Conservation (phyloP, 30 jellyfish, hydroid and myxozoan genomes). For the Haliclystus octoradiatus region DNA sequence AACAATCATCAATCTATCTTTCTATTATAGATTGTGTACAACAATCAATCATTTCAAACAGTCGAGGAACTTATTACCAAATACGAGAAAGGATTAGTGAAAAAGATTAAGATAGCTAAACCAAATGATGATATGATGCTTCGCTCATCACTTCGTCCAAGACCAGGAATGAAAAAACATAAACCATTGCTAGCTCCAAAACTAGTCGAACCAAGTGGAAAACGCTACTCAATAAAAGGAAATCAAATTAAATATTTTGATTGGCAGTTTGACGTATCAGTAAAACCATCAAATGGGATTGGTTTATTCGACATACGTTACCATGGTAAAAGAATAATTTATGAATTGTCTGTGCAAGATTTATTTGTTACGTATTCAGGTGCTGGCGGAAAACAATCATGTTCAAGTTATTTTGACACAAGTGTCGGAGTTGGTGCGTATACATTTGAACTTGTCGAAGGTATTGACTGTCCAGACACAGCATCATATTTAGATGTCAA, state of each 20-base stretch:
- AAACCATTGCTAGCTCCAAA: slow-evolving; percentile 55
- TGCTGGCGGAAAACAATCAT: slow-evolving; percentile 42
- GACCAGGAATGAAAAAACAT: slow-evolving; percentile 29
- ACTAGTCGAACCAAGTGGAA: slow-evolving; percentile 52
- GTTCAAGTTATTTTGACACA: slow-evolving; percentile 46
- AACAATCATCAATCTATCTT: no score
- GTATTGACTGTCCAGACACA: slow-evolving; percentile 71
- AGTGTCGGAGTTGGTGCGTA: slow-evolving; percentile 27
- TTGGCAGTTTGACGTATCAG: slow-evolving; percentile 55
- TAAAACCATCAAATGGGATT: slow-evolving; percentile 67
- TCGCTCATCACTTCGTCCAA: slow-evolving; percentile 29
- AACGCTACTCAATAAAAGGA: slow-evolving; percentile 54
- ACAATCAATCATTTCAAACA: slow-evolving; percentile 35
- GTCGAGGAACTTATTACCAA: slow-evolving; percentile 34
- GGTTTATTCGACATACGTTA: slow-evolving; percentile 56
- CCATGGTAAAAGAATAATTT: slow-evolving; percentile 37
- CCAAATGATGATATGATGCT: slow-evolving; percentile 9
- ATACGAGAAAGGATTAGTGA: slow-evolving; percentile 23
- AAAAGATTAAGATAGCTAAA: slow-evolving; percentile 27
- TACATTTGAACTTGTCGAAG: slow-evolving; percentile 29
- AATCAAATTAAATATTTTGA: slow-evolving; percentile 47
- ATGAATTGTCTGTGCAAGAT: slow-evolving; percentile 66
- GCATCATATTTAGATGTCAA: slow-evolving; percentile 43
- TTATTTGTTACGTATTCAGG: slow-evolving; percentile 60
- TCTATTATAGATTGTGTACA: slow-evolving; percentile 13